A percentile compares a stretch with the other conserved stretches of the same genome.
phyloP scores from a whole-genome alignment of 1,140 invertebrate species.

The Leptinotarsa undecemlineata region DNA sequence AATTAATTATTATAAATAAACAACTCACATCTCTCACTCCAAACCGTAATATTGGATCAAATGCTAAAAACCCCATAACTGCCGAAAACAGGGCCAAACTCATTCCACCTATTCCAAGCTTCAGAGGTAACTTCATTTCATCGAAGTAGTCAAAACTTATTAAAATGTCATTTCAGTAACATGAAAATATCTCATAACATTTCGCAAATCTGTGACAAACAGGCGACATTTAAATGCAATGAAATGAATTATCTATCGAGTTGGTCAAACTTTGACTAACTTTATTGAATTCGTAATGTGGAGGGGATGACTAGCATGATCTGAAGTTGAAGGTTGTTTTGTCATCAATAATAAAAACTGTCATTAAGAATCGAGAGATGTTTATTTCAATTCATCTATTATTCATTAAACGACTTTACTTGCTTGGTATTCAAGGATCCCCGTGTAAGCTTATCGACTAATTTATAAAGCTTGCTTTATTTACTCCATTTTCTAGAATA shows the following conservation, averaged over 20 bases:
- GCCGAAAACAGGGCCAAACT: conserved; percentile 3
- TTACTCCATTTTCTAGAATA: no score
- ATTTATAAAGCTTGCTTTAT: no score
- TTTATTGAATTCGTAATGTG: neutral
- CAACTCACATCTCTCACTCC: conserved; percentile 39
- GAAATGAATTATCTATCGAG: neutral
- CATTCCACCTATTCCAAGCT: conserved; percentile 9
- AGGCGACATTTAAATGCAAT: conserved; percentile 20
- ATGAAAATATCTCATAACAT: no score
- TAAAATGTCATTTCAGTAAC: no score
- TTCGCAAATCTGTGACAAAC: conserved; percentile 11
- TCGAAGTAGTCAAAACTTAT: no score
- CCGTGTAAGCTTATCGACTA: no score
- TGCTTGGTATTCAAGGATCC: neutral
- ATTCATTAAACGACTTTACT: neutral
- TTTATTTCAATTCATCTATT: neutral
- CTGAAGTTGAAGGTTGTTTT: conserved; percentile 17
- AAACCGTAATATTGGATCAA: conserved; percentile 33
- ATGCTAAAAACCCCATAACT: conserved; percentile 29
- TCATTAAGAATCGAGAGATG: conserved; percentile 48
- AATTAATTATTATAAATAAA: neutral
- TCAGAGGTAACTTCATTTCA: neutral
- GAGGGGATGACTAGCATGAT: conserved; percentile 6
- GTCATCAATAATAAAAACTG: conserved; percentile 19
- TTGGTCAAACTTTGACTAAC: conserved; percentile 3